Evolutionary conservation across 2,888 invertebrate genomes (phyloP), one percentile per base, ranked within the genome.

Genomic region (Volucella zonaria): DNA sequence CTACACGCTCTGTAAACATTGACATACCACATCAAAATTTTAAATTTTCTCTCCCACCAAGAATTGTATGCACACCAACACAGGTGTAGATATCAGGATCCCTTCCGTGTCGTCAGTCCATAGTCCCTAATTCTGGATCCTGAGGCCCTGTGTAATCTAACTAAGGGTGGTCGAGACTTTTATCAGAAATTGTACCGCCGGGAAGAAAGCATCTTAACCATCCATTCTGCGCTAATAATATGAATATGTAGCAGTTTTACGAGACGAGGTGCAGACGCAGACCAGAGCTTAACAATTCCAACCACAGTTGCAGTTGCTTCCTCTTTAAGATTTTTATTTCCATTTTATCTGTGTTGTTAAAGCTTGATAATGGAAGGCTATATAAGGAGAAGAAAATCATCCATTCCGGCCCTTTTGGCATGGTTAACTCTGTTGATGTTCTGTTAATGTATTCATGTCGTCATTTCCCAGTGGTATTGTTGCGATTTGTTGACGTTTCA

Each of bases 1-100:
- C 81, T 85, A 81, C 85, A 85, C 85, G 85, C 85, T 85, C 76
- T 85, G 81, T 85, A 85, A 85, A 85, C 76, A 85, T 85, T 85
- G 81, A 81, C 85, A 77, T 71, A 85, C 67, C 81, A 76, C 81
- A 85, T 85, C 85, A 85, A 81, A 76, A 81, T 81, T 85, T 81
- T 85, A 85, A 85, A 85, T 85, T 85, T 49, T 59, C 47, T 62
- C 70, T 59, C 42, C 9, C 8, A 58, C 42, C 70, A 11, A 15
- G 23, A n/a, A 23, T n/a, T 56, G 10, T 12, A 12, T 18, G 31
- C 12, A 38, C 40, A 23, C 61, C 45, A 14, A 71, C 18, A 14
- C 14, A n/a, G 14, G 40, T 11, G 47, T 18, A 12, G 1, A 38
- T 38, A 47, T n/a, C 40, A 15, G 10, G 12, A 58, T 6, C 14